Base-by-base conservation (phyloP, 2,888 invertebrate species). In the Blastobasis adustella region DNA sequence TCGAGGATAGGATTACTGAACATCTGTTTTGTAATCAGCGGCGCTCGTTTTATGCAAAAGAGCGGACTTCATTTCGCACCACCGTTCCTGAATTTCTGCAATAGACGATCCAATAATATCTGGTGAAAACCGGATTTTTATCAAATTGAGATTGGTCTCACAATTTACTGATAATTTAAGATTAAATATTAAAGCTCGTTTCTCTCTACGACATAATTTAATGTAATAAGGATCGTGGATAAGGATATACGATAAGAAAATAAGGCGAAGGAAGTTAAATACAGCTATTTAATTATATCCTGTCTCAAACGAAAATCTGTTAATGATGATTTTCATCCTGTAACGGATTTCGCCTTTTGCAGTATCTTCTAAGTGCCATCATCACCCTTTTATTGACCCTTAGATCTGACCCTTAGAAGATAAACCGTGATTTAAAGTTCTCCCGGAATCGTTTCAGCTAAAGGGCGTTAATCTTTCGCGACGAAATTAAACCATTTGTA, bases 401-500 rank as follows among this genome's bases (percentile, higher is more conserved):
- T 23, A 23, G 23, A 23, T 23, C 23, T 23, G 23, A 23, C 23
- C 23, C 23, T 23, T 23, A 23, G 23, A 23, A 58, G 56, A 10
- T 46, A 10, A 46, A 38, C 9, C 46, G 6, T 46, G 46, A 46
- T 38, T 46, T 46, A 46, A 8, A 8, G 9, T 42, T 38, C 39
- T 39, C 37, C 23, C 45, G 10, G 40, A 45, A 43, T 52, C 46
- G 43, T 49, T 49, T 47, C 46, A n/a, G 46, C 46, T 10, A 41
- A 42, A 47, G 41, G 41, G 64, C 67, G 66, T 72, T 67, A 73
- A 77, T 77, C 70, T 76, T 67, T 71, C 67, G 63, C 60, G 65
- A 61, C 67, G 68, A 76, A 81, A 83, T 82, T 79, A 79, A 81
- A 82, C 74, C 78, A 82, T 81, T 84, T 80, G 78, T 80, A 76